These are phyloP conservation scores for Coremacera marginata DNA, from an alignment of 2,888 invertebrate genomes.

Conservation along the genomic window DNA sequence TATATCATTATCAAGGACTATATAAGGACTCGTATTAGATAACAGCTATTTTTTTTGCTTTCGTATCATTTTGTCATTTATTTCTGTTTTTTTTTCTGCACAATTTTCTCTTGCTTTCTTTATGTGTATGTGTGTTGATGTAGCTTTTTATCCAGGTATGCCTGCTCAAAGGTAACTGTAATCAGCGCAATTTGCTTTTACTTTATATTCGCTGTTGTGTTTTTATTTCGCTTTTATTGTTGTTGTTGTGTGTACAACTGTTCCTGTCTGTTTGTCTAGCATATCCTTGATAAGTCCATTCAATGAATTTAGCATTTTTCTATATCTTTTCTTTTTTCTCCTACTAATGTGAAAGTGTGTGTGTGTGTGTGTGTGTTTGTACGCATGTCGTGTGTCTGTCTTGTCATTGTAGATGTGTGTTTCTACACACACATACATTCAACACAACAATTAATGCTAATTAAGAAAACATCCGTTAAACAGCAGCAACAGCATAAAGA, in stretches of 20 bases:
- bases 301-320: not conserved
- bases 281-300: conserved; percentile 21
- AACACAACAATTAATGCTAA: conserved; percentile 30
- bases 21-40: conserved; percentile 4
- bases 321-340: not conserved
- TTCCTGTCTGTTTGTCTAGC: not conserved
- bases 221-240: not conserved
- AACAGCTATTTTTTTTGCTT: conserved; percentile 9
- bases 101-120: conserved; percentile 5
- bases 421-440: not conserved
- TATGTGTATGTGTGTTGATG: conserved; percentile 7
- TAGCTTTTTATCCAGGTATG: not conserved
- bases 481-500: not conserved
- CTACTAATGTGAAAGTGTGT: not conserved
- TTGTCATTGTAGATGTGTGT: not conserved
- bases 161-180: conserved; percentile 7
- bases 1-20: conserved; percentile 28
- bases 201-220: not conserved
- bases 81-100: not conserved
- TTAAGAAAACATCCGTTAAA: conserved; percentile 30
- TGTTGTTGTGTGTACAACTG: not conserved
- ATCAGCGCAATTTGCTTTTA: conserved; percentile 28
- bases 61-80: conserved; percentile 6
- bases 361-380: not conserved
- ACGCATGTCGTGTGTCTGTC: not conserved